Evolutionary conservation across 2,888 invertebrate genomes (phyloP).

Genomic region (Protophormia terraenovae): DNA sequence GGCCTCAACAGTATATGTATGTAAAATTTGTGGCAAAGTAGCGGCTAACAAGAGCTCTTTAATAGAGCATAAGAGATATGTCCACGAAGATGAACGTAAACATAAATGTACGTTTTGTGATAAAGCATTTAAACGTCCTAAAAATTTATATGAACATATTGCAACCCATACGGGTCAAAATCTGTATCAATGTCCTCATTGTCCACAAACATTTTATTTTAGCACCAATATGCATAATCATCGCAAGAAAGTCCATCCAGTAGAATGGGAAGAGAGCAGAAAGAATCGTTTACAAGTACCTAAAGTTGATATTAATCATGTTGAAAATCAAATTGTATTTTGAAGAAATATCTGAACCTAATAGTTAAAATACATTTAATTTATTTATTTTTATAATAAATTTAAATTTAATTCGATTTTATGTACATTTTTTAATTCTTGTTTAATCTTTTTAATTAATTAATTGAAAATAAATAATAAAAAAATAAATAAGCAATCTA

Average conservation of each 20-base stretch:
- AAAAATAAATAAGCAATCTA: too few species aligned
- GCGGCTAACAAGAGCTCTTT: slow-evolving; percentile 18
- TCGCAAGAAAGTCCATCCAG: slow-evolving; percentile 62
- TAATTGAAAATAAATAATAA: too few species aligned
- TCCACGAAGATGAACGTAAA: slow-evolving; percentile 27
- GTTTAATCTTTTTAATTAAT: too few species aligned
- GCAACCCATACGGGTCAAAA: slow-evolving; percentile 65
- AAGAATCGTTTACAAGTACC: slow-evolving; percentile 23
- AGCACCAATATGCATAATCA: slow-evolving; percentile 66
- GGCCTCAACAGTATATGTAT: slow-evolving; percentile 37
- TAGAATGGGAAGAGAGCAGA: slow-evolving; percentile 57
- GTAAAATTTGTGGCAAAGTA: slow-evolving; percentile 28
- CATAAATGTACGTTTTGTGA: slow-evolving; percentile 41
- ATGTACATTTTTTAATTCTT: too few species aligned
- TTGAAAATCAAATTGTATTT: slow-evolving; percentile 35
- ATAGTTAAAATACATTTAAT: too few species aligned
- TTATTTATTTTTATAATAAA: too few species aligned
- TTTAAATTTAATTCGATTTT: neutral
- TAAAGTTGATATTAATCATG: slow-evolving; percentile 26
- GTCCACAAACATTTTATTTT: slow-evolving; percentile 65
- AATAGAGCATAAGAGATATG: slow-evolving; percentile 32
- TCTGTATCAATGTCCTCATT: slow-evolving; percentile 63
- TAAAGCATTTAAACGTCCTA: slow-evolving; percentile 38
- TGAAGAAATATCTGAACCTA: slow-evolving; percentile 1
- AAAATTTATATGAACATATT: slow-evolving; percentile 53